Evolutionary conservation across 2,888 invertebrate genomes (phyloP), one percentile per base, ranked within the genome.

Genomic region (Phlogophora meticulosa): DNA sequence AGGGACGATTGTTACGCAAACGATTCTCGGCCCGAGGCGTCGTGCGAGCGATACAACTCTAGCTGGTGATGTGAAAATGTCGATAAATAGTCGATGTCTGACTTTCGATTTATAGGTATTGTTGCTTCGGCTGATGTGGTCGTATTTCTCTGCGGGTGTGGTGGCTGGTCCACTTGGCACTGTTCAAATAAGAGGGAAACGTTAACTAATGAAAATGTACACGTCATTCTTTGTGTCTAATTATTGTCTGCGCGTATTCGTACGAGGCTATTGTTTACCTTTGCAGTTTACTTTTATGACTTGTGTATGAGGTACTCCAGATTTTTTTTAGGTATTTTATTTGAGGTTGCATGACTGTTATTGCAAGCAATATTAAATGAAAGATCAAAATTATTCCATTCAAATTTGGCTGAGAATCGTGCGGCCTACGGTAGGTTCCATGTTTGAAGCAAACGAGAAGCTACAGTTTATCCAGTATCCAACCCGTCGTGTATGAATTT

Each of bases 21-120:
- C 72, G 68, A 84, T 81, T 80, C 76, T 56, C 67, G 75, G 76
- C 82, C 68, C 49, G 81, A 80, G 77, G 77, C 76, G 76, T 77
- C 80, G 76, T 78, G 72, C 70, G 60, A 58, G 57, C 64, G 68
- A 67, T 72, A 76, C 72, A 71, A 71, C 77, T 77, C 70, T 71
- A 67, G 48, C 70, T 83, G 81, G 87, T 87, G 87, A 85, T 87
- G 88, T 74, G 86, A 84, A 84, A 82, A 76, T 67, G 72, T 86
- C 86, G 85, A 87, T 87, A 87, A 86, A 87, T 83, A 77, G 49
- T 64, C 63, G 43, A 69, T 78, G 82, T 77, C 77, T 72, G 74
- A 73, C 80, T 84, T 72, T 43, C 53, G 62, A 86, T 87, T 85
- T 85, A 87, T 84, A 69, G 76, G 55, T 73, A 69, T 80, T 80